Base-by-base conservation (phyloP, 92 coral and sea anemone genomes). In the Hydrozoanthus gracilis region DNA sequence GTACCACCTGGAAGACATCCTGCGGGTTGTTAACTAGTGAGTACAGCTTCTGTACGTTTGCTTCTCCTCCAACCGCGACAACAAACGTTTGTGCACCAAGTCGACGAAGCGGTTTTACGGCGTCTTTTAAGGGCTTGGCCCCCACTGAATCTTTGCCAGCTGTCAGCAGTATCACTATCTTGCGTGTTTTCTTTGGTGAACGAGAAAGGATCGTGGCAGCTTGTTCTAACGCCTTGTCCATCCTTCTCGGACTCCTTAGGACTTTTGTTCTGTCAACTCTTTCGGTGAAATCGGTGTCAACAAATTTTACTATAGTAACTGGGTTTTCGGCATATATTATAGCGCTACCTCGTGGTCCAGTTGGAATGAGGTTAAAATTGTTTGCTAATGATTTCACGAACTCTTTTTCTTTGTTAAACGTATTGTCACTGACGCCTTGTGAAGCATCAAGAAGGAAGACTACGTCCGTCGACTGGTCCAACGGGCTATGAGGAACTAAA, bases 161-260 rank as follows among this genome's bases (percentile, higher is more conserved):
- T 7, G 91, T 88, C n/a, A 88, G 78, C 16, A 88, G 71, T 46
- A 88, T 50, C 49, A 88, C 88, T 47, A 88, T 58, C 56, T 88
- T 88, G 14, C 77, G 88, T 6, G 71, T 64, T 8, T 87, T 73
- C 49, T 60, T 52, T 47, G 73, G 16, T n/a, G 91, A 62, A 5
- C 71, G 12, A 8, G 69, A 14, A 11, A 83, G 61, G 12, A 88
- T 56, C 64, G 76, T 55, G 55, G 76, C 77, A 16, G 84, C 88
- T 13, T 76, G 78, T 27, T 75, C 67, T 55, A 88, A 67, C 11
- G 88, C 91, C 52, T 68, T 77, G 16, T 77, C 82, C 65, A 77
- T 55, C 44, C 69, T 66, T 13, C 82, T 56, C 12, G 82, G 68
- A 6, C 82, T 27, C 60, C 84, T 83, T 4, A 86, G 88, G 10